Base-by-base conservation (phyloP, 2,888 invertebrate species). In the Acheta domesticus region DNA sequence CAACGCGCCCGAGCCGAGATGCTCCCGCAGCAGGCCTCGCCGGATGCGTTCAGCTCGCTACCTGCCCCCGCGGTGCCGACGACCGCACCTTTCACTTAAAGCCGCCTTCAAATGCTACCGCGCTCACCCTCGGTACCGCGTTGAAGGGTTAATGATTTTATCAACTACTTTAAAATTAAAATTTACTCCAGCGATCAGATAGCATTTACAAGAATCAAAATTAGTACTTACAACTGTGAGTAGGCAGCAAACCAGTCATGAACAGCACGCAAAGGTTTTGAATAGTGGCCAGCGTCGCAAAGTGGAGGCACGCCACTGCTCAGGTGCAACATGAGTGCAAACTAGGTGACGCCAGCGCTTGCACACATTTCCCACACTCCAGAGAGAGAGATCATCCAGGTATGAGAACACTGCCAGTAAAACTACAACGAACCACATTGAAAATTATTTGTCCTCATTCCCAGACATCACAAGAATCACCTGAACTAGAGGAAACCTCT, bases 351-450 rank as follows among this genome's bases (percentile, higher is more conserved):
- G 89, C 97, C 97, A 97, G 82, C 96, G 91, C 82, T 91, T 89
- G 86, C 96, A 96, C 49, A 96, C 97, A 85, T 94, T 93, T 74
- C 94, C 93, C 80, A 94, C 94, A 84, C 94, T 94, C 92, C 96
- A 94, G 84, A 97, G 89, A 0, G 97, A 96, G 85, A 97, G 91
- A 87, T 97, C 97, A 86, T 98, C 97, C 85, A 97, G 88, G 87
- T 95, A 94, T 78, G 93, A 92, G 87, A 98, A 97, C 82, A 97
- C 95, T 82, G 93, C 92, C 78, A 97, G 90, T 85, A 97, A 88
- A 83, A 98, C 95, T 92, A 89, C 83, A 83, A 36, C 1, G 8
- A 36, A 36, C 0, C 36, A 36, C 0, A 8, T 8, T 36, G 36
- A 36, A 36, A 36, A 36, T 8, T 4, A 36, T 8, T 36, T 8